Base-by-base conservation (phyloP, 2,888 invertebrate genomes). In the Epirrita christyi region DNA sequence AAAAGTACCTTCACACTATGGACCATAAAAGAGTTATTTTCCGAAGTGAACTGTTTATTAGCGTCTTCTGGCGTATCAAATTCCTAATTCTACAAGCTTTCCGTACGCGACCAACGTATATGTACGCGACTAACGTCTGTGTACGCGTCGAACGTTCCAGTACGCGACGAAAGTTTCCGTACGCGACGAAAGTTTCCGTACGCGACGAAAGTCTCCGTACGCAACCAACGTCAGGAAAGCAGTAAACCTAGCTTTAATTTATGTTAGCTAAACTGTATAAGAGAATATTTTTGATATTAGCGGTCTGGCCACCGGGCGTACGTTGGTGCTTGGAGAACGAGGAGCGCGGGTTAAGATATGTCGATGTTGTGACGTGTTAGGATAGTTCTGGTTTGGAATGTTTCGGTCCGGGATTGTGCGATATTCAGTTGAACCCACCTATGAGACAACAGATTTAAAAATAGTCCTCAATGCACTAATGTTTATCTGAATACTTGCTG, bases 281-380 rank as follows among this genome's bases (percentile, higher is more conserved):
- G 37, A 56, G 37, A 53, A 59, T 65, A 64, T 78, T 77, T 77
- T 76, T 66, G 75, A 74, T 67, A 60, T 61, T 59, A 63, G 77
- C 83, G 76, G 80, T 83, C 78, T 80, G 89, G 81, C 89, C 89
- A 87, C 88, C 90, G 89, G 86, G 62, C 75, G 75, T 76, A 21
- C 21, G 21, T 84, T 88, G 90, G 90, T 90, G 91, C 90, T 90
- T 76, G 84, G 80, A 78, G 75, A 74, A 71, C 67, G 65, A 66
- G 71, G 71, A 62, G 78, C 66, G 53, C 51, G 47, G 49, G 52
- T 48, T 67, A 61, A 63, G 70, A 71, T 78, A 40, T 15, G 43
- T 80, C 72, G 80, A 73, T 84, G 83, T 85, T 83, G 84, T 86
- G 80, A 71, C 76, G 75, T 79, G 76, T 54, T 68, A 63, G 66